These are phyloP conservation scores for Drosophila nigricruria DNA, from an alignment of 2,888 invertebrate species.

Conservation along the genomic window DNA sequence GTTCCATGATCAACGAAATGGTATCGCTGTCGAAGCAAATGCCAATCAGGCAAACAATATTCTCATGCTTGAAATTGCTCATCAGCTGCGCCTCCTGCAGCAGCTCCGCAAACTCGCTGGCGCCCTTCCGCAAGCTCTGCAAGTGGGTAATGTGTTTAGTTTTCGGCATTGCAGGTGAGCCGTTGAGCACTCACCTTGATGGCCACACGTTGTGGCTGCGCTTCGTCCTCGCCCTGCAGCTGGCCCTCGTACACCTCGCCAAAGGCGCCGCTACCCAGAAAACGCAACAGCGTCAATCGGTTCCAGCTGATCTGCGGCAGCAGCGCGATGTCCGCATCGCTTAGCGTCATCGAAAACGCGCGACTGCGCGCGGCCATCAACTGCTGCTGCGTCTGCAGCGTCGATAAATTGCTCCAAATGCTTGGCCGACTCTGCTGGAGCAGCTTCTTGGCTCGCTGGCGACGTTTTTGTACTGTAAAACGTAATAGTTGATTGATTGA, in stretches of 20 bases:
- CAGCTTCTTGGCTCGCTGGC: conserved; percentile 90
- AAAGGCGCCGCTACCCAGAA: conserved; percentile 98
- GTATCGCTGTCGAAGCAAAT: conserved; percentile 97
- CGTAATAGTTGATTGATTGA: neutral
- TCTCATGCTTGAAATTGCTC: conserved; percentile 98
- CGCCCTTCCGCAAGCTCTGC: conserved; percentile 95
- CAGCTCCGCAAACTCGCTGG: conserved; percentile 95
- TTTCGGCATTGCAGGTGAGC: neutral
- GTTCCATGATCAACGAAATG: conserved; percentile 96
- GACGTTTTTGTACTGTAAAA: conserved; percentile 88
- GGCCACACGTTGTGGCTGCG: conserved; percentile 92
- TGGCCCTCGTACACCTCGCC: conserved; percentile 98
- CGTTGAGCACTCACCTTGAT: conserved; percentile 89
- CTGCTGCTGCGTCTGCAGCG: conserved; percentile 88
- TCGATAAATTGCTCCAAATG: conserved; percentile 93
- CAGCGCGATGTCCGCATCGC: conserved; percentile 91
- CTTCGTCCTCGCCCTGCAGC: conserved; percentile 89
- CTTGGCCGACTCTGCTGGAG: conserved; percentile 86
- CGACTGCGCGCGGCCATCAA: conserved; percentile 88
- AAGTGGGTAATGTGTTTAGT: conserved; percentile 14
- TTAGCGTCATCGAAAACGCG: conserved; percentile 92
- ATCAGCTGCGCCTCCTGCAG: conserved; percentile 98
- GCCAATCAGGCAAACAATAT: conserved; percentile 96
- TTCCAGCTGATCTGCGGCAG: conserved; percentile 94
- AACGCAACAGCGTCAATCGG: conserved; percentile 94